phyloP scores from a whole-genome alignment of 2,888 invertebrate genomes.

The Eutolmus rufibarbis region DNA sequence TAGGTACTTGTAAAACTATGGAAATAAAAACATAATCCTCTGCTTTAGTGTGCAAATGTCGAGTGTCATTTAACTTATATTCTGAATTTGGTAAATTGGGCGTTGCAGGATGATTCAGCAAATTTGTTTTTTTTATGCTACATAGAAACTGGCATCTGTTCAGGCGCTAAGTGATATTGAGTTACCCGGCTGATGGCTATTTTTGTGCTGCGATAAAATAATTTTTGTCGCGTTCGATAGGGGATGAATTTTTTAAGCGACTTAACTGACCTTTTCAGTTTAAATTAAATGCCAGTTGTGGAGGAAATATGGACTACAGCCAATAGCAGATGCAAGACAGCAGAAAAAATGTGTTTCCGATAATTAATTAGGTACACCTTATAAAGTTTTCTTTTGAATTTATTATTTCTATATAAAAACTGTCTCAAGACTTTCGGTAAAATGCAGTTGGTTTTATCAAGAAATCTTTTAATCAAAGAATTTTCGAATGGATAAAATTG shows the following conservation, averaged over 20 bases:
- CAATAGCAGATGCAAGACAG: background rate
- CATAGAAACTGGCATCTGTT: background rate
- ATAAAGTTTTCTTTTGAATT: no score
- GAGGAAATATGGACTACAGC: background rate
- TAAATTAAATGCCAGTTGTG: background rate
- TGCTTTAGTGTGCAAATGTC: background rate
- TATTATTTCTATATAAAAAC: no score
- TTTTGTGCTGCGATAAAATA: background rate
- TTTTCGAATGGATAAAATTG: no score
- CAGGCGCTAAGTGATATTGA: background rate
- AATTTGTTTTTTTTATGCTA: background rate
- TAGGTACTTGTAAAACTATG: background rate
- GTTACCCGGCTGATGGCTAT: background rate
- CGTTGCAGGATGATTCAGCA: background rate
- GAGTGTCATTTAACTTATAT: background rate
- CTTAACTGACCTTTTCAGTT: background rate
- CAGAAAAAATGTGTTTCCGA: background rate
- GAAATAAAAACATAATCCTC: background rate
- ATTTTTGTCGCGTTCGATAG: background rate
- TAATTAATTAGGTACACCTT: background rate
- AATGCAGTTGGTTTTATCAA: no score
- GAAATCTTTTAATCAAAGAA: no score
- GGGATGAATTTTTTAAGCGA: background rate
- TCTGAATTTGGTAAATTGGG: background rate
- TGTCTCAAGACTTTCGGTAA: no score